Evolutionary conservation across 2,113 vertebrate species (phyloP).

Genomic region (Columbina picui): DNA sequence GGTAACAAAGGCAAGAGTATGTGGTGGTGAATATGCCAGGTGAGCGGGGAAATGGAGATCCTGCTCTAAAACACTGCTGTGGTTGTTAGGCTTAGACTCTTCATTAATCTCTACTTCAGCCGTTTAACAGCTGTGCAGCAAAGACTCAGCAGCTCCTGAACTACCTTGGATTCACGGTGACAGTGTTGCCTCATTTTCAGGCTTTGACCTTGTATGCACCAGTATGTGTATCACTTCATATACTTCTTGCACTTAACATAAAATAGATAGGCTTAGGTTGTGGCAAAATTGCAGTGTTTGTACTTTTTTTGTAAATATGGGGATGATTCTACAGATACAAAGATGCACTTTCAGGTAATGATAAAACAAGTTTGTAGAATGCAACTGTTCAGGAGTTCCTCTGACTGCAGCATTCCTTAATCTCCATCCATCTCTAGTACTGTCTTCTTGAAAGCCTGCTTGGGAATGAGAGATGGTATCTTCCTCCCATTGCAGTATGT

Average conservation of each 20-base stretch:
- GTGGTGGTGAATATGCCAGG: neutral
- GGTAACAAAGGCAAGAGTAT: neutral
- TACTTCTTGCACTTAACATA: conserved; percentile 47
- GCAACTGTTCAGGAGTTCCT: neutral
- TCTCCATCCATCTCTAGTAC: neutral
- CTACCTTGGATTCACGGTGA: neutral
- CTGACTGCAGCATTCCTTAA: neutral
- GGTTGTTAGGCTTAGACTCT: neutral
- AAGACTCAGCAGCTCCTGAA: neutral
- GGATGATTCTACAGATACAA: conserved; percentile 41
- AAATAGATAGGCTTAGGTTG: neutral
- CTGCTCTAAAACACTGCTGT: neutral
- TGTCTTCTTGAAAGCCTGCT: neutral
- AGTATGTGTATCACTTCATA: neutral
- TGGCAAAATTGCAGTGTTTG: conserved; percentile 31
- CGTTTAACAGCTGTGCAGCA: neutral
- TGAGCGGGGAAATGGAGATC: neutral
- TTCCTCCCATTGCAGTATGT: neutral
- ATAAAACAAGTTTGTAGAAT: conserved; percentile 5
- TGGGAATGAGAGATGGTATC: conserved; percentile 1
- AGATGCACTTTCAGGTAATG: conserved; percentile 47
- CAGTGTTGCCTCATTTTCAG: neutral
- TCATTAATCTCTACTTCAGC: neutral
- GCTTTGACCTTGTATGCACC: neutral
- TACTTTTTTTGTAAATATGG: conserved; percentile 38